phyloP scores from a whole-genome alignment of 1,140 invertebrate species.

The Polyergus mexicanus region DNA sequence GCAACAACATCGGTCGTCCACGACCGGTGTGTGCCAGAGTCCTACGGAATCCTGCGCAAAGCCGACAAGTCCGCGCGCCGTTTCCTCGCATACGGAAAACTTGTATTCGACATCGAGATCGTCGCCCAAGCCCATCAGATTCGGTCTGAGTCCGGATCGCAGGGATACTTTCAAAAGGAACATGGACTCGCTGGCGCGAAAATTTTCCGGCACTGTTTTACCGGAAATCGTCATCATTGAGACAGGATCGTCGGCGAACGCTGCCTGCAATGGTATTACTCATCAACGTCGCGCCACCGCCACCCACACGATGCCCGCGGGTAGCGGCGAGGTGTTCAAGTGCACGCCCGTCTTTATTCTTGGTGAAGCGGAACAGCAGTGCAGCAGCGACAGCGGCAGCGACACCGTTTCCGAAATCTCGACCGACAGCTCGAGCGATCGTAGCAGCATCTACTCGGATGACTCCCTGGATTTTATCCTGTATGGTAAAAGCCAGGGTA shows the following conservation, averaged over 20 bases:
- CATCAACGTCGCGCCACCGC: slow-evolving; percentile 82
- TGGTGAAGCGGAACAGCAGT: slow-evolving; percentile 86
- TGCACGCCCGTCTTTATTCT: slow-evolving; percentile 87
- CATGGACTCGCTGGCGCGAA: slow-evolving; percentile 86
- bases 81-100: slow-evolving; percentile 73
- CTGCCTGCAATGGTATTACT: neutral
- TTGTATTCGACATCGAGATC: slow-evolving; percentile 63
- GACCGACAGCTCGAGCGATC: slow-evolving; percentile 87
- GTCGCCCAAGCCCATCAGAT: slow-evolving; percentile 69
- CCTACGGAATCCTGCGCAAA: slow-evolving; percentile 41
- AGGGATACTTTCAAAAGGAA: slow-evolving; percentile 85
- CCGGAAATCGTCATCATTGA: slow-evolving; percentile 83
- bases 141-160: slow-evolving; percentile 84
- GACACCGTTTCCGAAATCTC: slow-evolving; percentile 88
- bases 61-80: slow-evolving; percentile 32
- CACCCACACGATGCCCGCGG: slow-evolving; percentile 86
- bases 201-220: slow-evolving; percentile 79
- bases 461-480: slow-evolving; percentile 86
- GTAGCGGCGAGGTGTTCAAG: slow-evolving; percentile 84
- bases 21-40: slow-evolving; percentile 23
- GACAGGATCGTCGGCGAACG: slow-evolving; percentile 32
- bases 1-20: slow-evolving; percentile 32
- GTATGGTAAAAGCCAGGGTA: slow-evolving; percentile 82
- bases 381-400: slow-evolving; percentile 87
- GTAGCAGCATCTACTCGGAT: slow-evolving; percentile 88